Evolutionary conservation across 2,797 vertebrate species (phyloP).

Genomic region (Epinephelus malabaricus): DNA sequence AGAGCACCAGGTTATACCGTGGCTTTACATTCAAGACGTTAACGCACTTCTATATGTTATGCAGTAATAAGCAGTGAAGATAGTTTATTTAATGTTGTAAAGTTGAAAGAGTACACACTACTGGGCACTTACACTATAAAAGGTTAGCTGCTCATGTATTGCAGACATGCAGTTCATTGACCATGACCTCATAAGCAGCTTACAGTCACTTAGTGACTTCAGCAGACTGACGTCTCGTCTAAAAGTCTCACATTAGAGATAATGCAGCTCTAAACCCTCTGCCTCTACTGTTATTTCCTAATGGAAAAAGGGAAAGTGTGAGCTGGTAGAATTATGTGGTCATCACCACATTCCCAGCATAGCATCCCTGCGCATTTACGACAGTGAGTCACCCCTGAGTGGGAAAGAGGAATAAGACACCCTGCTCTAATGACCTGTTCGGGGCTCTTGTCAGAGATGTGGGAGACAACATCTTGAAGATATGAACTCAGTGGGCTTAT

Average conservation of each 20-base stretch:
- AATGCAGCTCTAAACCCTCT: conserved; percentile 41
- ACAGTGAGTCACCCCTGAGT: conserved; percentile 63
- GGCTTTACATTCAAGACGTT: not conserved
- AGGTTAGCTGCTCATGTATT: conserved; percentile 2
- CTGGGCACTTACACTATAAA: conserved; percentile 7
- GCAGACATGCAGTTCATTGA: conserved; percentile 15
- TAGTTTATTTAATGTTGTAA: not conserved
- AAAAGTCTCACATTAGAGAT: conserved; percentile 52
- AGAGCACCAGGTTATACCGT: not conserved
- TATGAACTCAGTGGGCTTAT: conserved; percentile 19
- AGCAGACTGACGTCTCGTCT: conserved; percentile 39
- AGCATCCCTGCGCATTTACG: conserved; percentile 29
- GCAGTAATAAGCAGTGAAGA: not conserved
- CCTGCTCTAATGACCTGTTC: conserved; percentile 38
- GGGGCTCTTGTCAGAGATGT: conserved; percentile 6
- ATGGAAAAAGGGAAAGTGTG: conserved; percentile 47
- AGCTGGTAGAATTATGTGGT: conserved; percentile 47
- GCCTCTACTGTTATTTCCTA: conserved; percentile 48
- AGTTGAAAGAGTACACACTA: conserved; percentile 14
- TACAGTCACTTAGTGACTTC: conserved; percentile 34
- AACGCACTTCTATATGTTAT: not conserved
- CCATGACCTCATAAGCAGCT: conserved; percentile 36
- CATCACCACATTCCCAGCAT: conserved; percentile 69
- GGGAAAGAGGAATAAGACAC: conserved; percentile 53
- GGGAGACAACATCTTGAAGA: conserved; percentile 9